Evolutionary conservation across 2,888 invertebrate species (phyloP), one percentile per base, ranked within the genome.

Genomic region (Subacronicta megacephala): DNA sequence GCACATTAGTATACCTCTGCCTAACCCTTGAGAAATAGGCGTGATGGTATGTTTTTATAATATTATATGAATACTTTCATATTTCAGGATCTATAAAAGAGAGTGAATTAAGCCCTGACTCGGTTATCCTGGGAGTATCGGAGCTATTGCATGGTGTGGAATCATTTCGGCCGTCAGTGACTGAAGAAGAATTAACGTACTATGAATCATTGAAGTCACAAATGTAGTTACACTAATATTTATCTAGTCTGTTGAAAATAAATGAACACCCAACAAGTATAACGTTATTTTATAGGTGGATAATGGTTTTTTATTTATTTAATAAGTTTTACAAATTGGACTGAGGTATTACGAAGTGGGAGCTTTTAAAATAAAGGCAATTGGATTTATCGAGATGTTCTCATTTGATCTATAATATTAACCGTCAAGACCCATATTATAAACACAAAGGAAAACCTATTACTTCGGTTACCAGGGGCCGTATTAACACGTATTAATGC

Each of bases 81-180:
- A 50, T 90, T 91, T 38, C 82, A 96, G 96, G 95, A 61, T 80
- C 88, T 37, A 64, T 94, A 5, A 91, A 91, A 49, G 93, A 94
- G 59, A 93, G 93, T 26, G 93, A 95, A 23, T 75, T 96, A 37
- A 89, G 85, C 17, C 87, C 94, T 2, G 93, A 95, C 12, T 94
- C 95, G 31, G 94, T 97, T 3, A 75, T 95, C 9, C 96, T 97
- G 0, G 95, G 93, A 23, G 88, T 95, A 29, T 93, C 95, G 0
- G 97, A 97, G 82, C 95, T 97, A 68, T 87, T 93, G 70, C 87
- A 94, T 42, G 96, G 97, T 0, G 94, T 96, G 15, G 88, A 90
- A 53, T 92, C 95, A 46, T 95, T 97, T 66, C 95, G 96, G 60
- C 97, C 97, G 1, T 97, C 97, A 0, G 96, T 97, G 12, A 96